Percentiles rank a stretch among this genome's conserved stretches.
These are phyloP conservation scores for Hippolais icterina DNA, from an alignment of 2,113 vertebrate species.

Conservation along the genomic window DNA sequence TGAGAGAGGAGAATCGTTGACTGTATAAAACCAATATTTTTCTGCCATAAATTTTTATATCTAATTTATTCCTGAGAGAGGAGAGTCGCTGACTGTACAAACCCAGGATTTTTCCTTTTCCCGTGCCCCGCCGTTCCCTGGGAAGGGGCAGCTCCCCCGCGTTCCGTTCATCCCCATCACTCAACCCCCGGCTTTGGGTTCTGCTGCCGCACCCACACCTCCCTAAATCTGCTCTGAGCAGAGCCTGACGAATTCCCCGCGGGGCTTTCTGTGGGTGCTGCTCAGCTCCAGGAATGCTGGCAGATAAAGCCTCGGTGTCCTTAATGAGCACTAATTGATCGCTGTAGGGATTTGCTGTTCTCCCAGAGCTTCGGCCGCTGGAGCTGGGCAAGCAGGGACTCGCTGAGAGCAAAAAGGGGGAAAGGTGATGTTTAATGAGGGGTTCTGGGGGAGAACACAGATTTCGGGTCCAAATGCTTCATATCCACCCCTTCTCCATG, in stretches of 20 bases:
- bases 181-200: neutral
- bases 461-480: neutral
- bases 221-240: neutral
- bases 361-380: neutral
- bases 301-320: neutral
- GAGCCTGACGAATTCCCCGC: conserved; percentile 28
- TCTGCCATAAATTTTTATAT: too few species aligned
- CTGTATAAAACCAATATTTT: neutral
- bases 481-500: neutral
- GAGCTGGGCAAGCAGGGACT: neutral
- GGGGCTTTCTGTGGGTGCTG: conserved; percentile 23
- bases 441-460: neutral
- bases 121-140: neutral
- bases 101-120: neutral
- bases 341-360: neutral
- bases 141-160: neutral
- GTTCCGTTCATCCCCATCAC: neutral
- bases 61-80: neutral
- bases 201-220: conserved; percentile 46
- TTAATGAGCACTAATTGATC: neutral
- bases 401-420: neutral
- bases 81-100: too few species aligned
- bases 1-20: neutral
- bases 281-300: neutral
- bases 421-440: neutral